Evolutionary conservation across 2,888 invertebrate species (phyloP).

Genomic region (Altica lythri): DNA sequence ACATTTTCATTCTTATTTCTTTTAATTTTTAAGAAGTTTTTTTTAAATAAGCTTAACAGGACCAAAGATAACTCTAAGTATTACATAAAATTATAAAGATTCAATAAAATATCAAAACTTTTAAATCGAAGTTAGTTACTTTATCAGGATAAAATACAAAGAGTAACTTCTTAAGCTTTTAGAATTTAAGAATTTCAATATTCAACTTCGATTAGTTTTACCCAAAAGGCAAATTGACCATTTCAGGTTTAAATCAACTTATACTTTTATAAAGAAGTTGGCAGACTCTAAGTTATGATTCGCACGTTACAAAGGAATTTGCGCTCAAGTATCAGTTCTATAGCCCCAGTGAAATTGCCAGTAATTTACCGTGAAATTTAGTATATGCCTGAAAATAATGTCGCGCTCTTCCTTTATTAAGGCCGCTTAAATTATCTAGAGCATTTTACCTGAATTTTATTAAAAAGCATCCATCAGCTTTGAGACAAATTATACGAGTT

Average conservation of each 20-base stretch:
- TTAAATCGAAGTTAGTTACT: too few species aligned
- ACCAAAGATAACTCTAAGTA: too few species aligned
- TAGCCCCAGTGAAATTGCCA: constrained; percentile 12
- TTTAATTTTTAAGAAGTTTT: too few species aligned
- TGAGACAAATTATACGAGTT: constrained; percentile 15
- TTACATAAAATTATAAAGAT: too few species aligned
- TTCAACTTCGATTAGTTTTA: background rate
- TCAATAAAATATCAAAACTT: too few species aligned
- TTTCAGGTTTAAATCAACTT: background rate
- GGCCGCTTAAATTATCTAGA: constrained; percentile 21
- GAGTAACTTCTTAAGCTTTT: background rate
- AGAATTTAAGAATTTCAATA: background rate
- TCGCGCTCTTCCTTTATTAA: constrained; percentile 27
- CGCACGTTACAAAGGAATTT: constrained; percentile 11
- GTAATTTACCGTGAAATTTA: constrained; percentile 28
- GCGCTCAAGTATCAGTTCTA: constrained; percentile 7
- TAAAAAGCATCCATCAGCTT: constrained; percentile 25
- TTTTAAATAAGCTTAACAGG: too few species aligned
- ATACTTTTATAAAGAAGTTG: background rate
- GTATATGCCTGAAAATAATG: constrained; percentile 22
- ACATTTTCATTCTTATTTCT: too few species aligned
- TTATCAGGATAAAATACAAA: too few species aligned
- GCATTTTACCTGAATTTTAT: constrained; percentile 22
- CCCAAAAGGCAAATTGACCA: background rate
- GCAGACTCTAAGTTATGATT: constrained; percentile 5